Evolutionary conservation across 2,797 vertebrate genomes (phyloP).

Genomic region (Artibeus lituratus): DNA sequence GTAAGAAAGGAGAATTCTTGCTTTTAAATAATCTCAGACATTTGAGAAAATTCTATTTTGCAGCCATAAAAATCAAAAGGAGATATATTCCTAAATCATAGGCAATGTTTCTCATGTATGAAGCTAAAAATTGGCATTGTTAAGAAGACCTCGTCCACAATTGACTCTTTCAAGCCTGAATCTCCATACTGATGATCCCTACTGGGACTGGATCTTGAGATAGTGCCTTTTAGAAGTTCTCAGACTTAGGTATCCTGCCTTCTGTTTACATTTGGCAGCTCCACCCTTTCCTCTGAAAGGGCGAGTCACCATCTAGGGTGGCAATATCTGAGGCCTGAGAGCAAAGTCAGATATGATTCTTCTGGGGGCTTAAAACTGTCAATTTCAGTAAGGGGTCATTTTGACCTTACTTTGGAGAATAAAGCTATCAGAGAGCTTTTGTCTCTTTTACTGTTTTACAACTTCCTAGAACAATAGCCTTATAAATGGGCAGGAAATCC

Average conservation of each 20-base stretch:
- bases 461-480: not conserved
- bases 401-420: not conserved
- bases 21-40: not conserved
- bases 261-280: conserved; percentile 2
- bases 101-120: not conserved
- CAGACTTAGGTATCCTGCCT: conserved; percentile 40
- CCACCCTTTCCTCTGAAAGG: conserved; percentile 48
- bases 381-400: not conserved
- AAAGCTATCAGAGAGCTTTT: not conserved
- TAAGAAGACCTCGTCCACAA: not conserved
- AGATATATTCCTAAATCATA: not conserved
- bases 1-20: not conserved
- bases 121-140: not conserved
- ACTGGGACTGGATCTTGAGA: not conserved
- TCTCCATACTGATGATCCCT: not conserved
- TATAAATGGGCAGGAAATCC: not conserved
- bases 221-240: not conserved
- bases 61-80: not conserved
- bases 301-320: conserved; percentile 40
- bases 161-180: not conserved
- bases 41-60: not conserved
- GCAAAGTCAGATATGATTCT: conserved; percentile 11
- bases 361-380: not conserved
- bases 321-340: conserved; percentile 1
- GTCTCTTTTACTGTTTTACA: not conserved